Evolutionary conservation across 2,888 invertebrate genomes (phyloP).

Genomic region (Ctenicera cuprea): DNA sequence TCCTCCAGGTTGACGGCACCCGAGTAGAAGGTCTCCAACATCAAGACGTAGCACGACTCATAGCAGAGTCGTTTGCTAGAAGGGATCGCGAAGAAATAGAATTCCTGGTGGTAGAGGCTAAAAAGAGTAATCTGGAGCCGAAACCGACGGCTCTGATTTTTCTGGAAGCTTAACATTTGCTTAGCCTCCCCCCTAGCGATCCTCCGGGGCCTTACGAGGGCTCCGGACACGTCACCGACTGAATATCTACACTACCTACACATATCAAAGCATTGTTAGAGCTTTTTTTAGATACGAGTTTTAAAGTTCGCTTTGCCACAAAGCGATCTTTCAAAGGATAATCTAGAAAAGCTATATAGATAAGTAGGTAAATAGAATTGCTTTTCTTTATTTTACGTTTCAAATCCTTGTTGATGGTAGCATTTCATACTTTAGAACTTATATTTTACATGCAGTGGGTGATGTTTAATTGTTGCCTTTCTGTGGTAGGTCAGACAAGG

Average conservation of each 20-base stretch:
- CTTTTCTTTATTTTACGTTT: conserved; percentile 47
- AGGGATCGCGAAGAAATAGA: conserved; percentile 92
- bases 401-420: conserved; percentile 8
- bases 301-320: conserved; percentile 19
- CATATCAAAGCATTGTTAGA: conserved; percentile 52
- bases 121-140: conserved; percentile 93
- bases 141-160: conserved; percentile 94
- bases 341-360: conserved; percentile 51
- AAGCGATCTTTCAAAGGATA: conserved; percentile 28
- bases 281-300: conserved; percentile 41
- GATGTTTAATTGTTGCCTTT: too few relatives aligned
- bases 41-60: conserved; percentile 92
- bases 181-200: conserved; percentile 90
- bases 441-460: too few relatives aligned
- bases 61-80: conserved; percentile 95
- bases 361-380: conserved; percentile 51
- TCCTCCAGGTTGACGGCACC: conserved; percentile 89
- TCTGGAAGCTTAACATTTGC: conserved; percentile 94
- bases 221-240: conserved; percentile 79
- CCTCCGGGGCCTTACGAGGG: conserved; percentile 79
- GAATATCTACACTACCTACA: conserved; percentile 72
- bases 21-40: conserved; percentile 88
- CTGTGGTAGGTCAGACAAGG: too few relatives aligned
- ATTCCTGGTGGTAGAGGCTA: conserved; percentile 94
- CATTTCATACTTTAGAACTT: conserved; percentile 9